Conservation (phyloP, 2,113 vertebrate genomes). For the Rhabdornis inornatus region DNA sequence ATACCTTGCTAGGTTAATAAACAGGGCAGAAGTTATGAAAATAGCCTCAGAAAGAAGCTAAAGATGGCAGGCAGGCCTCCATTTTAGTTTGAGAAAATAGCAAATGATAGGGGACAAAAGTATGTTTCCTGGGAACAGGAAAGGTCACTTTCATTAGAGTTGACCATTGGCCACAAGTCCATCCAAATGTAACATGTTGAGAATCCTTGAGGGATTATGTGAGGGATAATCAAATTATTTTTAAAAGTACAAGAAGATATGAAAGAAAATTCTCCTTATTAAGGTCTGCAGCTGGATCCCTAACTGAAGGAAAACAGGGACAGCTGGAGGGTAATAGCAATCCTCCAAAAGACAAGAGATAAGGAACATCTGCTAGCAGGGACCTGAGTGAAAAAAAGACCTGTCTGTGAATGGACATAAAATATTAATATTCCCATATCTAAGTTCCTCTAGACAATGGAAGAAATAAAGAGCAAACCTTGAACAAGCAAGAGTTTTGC, state of each 20-base stretch:
- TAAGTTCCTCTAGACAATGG: neutral
- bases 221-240: neutral
- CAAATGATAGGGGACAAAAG: neutral
- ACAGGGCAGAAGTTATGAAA: neutral
- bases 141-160: neutral
- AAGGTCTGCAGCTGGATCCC: neutral
- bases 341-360: constrained; percentile 15
- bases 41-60: neutral
- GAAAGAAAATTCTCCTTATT: neutral
- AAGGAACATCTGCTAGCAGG: constrained; percentile 49
- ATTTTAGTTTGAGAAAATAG: neutral
- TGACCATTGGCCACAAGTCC: neutral
- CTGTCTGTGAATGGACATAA: constrained; percentile 29
- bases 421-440: constrained; percentile 47
- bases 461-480: constrained; percentile 6
- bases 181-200: neutral
- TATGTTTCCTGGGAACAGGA: neutral
- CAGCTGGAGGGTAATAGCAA: constrained; percentile 4
- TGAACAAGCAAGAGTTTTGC: neutral
- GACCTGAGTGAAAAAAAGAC: constrained; percentile 36
- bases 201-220: neutral
- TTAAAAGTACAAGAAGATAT: neutral
- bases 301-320: neutral
- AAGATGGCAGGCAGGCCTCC: neutral
- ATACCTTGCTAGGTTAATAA: neutral